These are phyloP conservation scores for Hozukius guyotensis DNA, from an alignment of 2,797 vertebrate genomes.

Conservation along the genomic window DNA sequence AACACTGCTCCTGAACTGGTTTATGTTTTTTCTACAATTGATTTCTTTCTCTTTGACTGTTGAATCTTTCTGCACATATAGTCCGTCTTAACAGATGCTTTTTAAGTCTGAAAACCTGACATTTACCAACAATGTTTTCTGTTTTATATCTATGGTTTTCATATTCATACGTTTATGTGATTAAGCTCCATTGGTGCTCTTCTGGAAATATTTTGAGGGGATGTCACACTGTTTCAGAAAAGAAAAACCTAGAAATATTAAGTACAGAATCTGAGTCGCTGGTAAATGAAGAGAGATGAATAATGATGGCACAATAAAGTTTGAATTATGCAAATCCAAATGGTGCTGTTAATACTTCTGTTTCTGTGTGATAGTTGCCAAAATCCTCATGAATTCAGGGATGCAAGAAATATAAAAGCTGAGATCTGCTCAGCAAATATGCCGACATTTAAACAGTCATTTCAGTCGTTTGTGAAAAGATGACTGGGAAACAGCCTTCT, in stretches of 20 bases:
- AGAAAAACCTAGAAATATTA: not conserved
- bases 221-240: not conserved
- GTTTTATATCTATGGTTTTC: not conserved
- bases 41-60: not conserved
- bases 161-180: not conserved
- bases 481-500: not conserved
- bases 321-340: conserved; percentile 35
- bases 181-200: not conserved
- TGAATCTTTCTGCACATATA: not conserved
- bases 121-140: not conserved
- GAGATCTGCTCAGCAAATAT: not conserved
- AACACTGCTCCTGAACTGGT: too few species aligned
- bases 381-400: not conserved
- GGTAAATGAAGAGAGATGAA: conserved; percentile 13
- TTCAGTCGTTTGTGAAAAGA: not conserved
- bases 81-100: not conserved
- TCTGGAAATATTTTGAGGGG: not conserved
- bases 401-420: not conserved
- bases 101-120: not conserved
- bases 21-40: not conserved
- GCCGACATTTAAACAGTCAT: not conserved
- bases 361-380: conserved; percentile 15
- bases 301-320: conserved; percentile 13
- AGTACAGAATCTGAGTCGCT: not conserved
- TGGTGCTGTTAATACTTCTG: not conserved